Evolutionary conservation across 2,888 invertebrate genomes (phyloP).

Genomic region (Hyppa rectilinea): DNA sequence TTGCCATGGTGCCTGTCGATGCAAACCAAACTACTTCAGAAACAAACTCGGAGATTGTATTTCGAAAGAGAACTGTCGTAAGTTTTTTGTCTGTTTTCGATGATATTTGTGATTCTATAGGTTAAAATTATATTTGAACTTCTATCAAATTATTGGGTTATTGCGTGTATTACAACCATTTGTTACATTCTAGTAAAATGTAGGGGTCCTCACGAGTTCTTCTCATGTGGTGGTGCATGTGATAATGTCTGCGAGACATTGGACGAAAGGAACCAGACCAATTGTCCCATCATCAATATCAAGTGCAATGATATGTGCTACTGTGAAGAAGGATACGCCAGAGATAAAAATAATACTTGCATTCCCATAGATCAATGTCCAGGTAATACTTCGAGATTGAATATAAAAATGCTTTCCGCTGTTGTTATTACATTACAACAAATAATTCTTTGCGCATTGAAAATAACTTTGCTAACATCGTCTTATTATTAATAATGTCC

Average conservation of each 20-base stretch:
- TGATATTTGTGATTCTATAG: background rate
- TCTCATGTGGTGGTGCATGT: constrained; percentile 71
- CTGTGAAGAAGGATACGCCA: constrained; percentile 62
- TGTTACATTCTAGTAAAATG: constrained; percentile 50
- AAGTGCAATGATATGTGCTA: constrained; percentile 73
- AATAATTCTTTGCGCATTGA: background rate
- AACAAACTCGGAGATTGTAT: constrained; percentile 64
- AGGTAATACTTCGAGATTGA: background rate
- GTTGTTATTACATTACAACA: background rate
- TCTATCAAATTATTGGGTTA: background rate
- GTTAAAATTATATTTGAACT: constrained; percentile 1
- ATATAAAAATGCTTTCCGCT: background rate
- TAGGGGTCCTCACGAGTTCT: constrained; percentile 64
- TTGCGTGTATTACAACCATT: background rate
- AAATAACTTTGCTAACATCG: no score
- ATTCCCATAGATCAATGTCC: constrained; percentile 30
- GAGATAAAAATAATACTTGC: constrained; percentile 22
- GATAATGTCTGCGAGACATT: constrained; percentile 72
- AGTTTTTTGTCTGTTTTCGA: constrained; percentile 41
- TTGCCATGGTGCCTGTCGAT: constrained; percentile 67
- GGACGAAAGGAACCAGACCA: constrained; percentile 60
- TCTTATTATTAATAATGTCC: background rate
- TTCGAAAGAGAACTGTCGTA: constrained; percentile 61
- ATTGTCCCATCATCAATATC: constrained; percentile 71
- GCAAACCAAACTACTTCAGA: constrained; percentile 68